Evolutionary conservation across 2,797 vertebrate species (phyloP).

Genomic region (Pangasius macronema): DNA sequence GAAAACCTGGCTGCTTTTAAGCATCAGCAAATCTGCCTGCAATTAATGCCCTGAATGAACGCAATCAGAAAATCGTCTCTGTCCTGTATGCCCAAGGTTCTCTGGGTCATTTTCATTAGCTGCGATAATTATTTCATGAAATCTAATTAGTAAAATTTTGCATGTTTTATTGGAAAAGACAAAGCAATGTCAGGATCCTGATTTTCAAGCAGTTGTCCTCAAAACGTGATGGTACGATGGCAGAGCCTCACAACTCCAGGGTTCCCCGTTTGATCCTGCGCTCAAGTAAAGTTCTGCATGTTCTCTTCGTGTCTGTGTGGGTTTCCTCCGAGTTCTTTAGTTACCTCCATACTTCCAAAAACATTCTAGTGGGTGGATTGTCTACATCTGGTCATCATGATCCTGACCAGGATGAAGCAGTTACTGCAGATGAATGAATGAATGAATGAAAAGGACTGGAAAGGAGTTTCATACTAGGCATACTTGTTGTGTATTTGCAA

Average conservation of each 20-base stretch:
- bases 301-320: background rate
- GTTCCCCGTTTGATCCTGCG: background rate
- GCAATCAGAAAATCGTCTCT: conserved; percentile 67
- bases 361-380: background rate
- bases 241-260: background rate
- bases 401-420: background rate
- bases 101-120: conserved; percentile 73
- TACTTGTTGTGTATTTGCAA: background rate
- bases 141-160: conserved; percentile 65
- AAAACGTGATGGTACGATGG: background rate
- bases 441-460: background rate
- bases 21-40: conserved; percentile 61
- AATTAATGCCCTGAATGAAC: conserved; percentile 67
- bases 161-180: conserved; percentile 63
- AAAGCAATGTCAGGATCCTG: conserved; percentile 63
- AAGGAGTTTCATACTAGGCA: background rate
- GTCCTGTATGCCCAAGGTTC: conserved; percentile 66
- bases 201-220: conserved; percentile 31
- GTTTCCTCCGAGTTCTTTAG: background rate
- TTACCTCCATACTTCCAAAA: background rate
- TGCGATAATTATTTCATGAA: conserved; percentile 71
- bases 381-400: background rate
- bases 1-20: conserved; percentile 51
- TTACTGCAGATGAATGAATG: background rate
- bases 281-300: background rate